Conservation (phyloP, 1,140 invertebrate genomes). For the Drosophila nikananu region DNA sequence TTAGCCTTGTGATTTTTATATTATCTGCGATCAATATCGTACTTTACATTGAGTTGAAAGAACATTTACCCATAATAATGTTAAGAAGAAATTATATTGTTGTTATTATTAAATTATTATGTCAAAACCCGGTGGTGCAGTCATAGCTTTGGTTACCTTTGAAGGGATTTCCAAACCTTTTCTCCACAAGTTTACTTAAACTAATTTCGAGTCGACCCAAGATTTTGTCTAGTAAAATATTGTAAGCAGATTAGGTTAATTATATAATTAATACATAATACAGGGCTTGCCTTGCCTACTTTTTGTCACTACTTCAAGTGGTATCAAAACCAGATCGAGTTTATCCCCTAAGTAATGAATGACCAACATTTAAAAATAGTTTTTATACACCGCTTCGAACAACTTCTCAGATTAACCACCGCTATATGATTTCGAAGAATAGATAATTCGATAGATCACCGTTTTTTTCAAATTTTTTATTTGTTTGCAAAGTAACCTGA, state of each 20-base stretch:
- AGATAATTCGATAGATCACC: background rate
- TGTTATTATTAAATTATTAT: too few relatives aligned
- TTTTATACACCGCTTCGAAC: background rate
- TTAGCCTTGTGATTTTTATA: too few relatives aligned
- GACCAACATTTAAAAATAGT: background rate
- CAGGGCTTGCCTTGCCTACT: too few relatives aligned
- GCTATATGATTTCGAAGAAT: background rate
- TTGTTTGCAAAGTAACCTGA: constrained; percentile 73
- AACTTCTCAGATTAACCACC: background rate
- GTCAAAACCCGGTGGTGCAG: too few relatives aligned
- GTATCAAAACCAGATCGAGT: background rate
- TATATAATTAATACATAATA: too few relatives aligned
- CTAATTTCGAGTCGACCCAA: too few relatives aligned
- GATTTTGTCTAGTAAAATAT: background rate
- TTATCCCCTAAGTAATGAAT: background rate
- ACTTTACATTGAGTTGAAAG: too few relatives aligned
- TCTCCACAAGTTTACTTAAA: background rate
- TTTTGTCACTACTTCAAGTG: background rate
- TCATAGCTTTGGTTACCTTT: background rate
- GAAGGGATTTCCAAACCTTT: background rate
- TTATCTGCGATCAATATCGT: too few relatives aligned
- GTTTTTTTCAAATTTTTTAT: constrained; percentile 64
- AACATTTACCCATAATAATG: too few relatives aligned
- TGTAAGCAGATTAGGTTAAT: too few relatives aligned
- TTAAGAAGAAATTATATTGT: too few relatives aligned